Percentiles rank a stretch among this genome's conserved stretches.
These are phyloP conservation scores for Pseudonaja textilis DNA, from an alignment of 2,113 vertebrate species.

Conservation along the genomic window DNA sequence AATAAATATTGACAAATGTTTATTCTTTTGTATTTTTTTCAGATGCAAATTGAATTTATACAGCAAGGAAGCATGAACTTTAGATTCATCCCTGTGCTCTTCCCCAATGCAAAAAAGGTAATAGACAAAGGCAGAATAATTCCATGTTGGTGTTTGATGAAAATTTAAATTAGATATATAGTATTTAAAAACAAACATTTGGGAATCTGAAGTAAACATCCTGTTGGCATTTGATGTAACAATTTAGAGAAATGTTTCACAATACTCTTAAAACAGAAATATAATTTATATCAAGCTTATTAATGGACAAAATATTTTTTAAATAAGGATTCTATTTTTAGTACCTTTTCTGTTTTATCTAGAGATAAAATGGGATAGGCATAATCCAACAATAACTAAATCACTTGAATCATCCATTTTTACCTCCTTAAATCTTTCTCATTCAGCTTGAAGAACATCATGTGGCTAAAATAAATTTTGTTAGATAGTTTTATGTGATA, in stretches of 20 bases:
- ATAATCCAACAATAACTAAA: too few relatives aligned
- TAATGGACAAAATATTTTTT: conserved; percentile 50
- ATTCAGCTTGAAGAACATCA: background rate
- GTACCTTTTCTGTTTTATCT: background rate
- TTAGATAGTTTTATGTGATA: background rate
- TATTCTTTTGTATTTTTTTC: conserved; percentile 48
- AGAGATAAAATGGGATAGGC: conserved; percentile 21
- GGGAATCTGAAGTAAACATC: conserved; percentile 30
- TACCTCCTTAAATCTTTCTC: too few relatives aligned
- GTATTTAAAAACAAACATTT: conserved; percentile 18
- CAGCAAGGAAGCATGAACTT: conserved; percentile 95
- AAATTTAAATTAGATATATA: conserved; percentile 40
- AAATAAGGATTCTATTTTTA: background rate
- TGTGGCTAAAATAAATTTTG: background rate
- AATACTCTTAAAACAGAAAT: conserved; percentile 31
- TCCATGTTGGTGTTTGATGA: conserved; percentile 36
- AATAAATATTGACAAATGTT: conserved; percentile 43
- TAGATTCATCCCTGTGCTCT: conserved; percentile 91
- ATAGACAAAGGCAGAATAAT: conserved; percentile 19
- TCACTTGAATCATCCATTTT: too few relatives aligned
- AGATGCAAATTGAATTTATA: conserved; percentile 98
- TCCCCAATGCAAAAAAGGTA: conserved; percentile 88
- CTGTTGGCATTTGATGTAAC: conserved; percentile 27
- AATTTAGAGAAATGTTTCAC: conserved; percentile 33
- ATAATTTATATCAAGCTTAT: conserved; percentile 40